Conservation (phyloP, 2,888 invertebrate genomes). For the Dioctria linearis region DNA sequence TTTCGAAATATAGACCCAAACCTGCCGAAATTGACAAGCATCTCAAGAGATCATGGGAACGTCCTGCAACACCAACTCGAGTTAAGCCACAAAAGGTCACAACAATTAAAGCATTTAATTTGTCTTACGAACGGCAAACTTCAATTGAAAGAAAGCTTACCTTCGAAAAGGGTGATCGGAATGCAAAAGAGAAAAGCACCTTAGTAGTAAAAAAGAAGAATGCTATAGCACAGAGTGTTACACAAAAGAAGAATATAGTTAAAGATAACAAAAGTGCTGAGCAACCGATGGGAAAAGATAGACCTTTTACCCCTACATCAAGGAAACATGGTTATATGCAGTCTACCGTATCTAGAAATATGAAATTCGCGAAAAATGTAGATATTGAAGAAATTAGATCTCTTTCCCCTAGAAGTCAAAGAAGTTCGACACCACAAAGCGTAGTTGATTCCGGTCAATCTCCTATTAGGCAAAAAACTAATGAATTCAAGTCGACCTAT, state of each 20-base stretch:
- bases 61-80: background rate
- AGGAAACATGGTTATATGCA: conserved; percentile 74
- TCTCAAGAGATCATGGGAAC: background rate
- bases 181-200: background rate
- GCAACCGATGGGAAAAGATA: conserved; percentile 54
- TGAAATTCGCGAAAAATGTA: conserved; percentile 71
- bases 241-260: background rate
- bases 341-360: conserved; percentile 74
- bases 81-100: conserved; percentile 45
- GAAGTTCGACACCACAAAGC: conserved; percentile 58
- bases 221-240: background rate
- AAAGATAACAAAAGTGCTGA: conserved; percentile 20
- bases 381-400: conserved; percentile 61
- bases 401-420: conserved; percentile 59
- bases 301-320: conserved; percentile 42
- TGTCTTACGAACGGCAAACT: conserved; percentile 52
- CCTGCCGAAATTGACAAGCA: background rate
- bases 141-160: conserved; percentile 29
- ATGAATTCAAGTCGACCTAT: background rate
- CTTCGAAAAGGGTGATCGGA: background rate
- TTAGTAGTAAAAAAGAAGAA: conserved; percentile 8
- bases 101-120: conserved; percentile 53
- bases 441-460: conserved; percentile 61
- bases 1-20: background rate
- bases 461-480: conserved; percentile 30